Base-by-base conservation (phyloP, 2,888 invertebrate species). In the Erebia aethiops region DNA sequence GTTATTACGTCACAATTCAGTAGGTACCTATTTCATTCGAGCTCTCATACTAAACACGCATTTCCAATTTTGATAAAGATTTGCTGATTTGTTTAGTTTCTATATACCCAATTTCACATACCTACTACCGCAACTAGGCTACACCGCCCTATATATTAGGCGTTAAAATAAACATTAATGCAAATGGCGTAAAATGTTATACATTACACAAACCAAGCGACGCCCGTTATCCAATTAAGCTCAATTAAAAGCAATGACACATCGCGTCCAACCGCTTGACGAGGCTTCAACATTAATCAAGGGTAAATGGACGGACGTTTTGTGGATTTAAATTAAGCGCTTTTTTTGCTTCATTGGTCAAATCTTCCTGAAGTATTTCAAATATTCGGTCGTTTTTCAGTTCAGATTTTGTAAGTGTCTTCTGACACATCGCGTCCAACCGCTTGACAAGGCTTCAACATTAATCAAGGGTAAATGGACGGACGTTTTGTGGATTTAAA, bases 221-320 rank as follows among this genome's bases (percentile, higher is more conserved):
- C 66, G 66, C 46, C 66, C 66, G 66, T 46, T 43, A 66, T 43
- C 56, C 66, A 66, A 66, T 66, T 57, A 57, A 43, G 56, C 56
- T 43, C 56, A 66, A 66, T 66, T 66, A 66, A 66, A 66, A 56
- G 66, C 66, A 21, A 66, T 66, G 56, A 66, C 66, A 66, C 66
- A 13, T n/a, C 43, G 64, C 52, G 64, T 56, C 56, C 54, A 56
- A 43, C 65, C 65, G 66, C 56, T 66, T 57, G 66, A 56, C 66
- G 56, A 46, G 43, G 3, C 65, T 41, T 56, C 18, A 35, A 16
- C 35, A 56, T 66, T 66, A 66, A 66, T 66, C 43, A 66, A 21
- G 46, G 66, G 14, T 57, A 21, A 66, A 66, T 57, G 66, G 56
- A 9, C 14, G 56, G 56, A 21, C 57, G 56, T 21, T 26, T 57